Evolutionary conservation across 2,888 invertebrate species (phyloP).

Genomic region (Balanococcus diminutus): DNA sequence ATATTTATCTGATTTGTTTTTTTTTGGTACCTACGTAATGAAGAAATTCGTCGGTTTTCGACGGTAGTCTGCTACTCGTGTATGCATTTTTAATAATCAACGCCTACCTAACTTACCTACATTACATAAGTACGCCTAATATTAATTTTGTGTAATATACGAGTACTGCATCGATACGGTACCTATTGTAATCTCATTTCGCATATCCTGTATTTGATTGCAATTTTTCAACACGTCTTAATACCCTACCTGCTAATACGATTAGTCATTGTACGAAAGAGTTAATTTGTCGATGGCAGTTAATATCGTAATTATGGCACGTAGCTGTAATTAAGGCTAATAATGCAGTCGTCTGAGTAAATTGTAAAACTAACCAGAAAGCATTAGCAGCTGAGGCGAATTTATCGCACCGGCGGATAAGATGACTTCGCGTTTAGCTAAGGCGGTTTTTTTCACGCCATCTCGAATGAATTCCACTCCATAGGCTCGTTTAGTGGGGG

Average conservation of each 20-base stretch:
- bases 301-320: not conserved
- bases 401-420: constrained; percentile 88
- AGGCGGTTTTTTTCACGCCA: constrained; percentile 69
- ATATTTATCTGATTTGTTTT: not conserved
- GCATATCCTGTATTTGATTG: not conserved
- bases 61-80: too few species aligned
- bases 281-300: not conserved
- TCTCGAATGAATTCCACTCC: constrained; percentile 80
- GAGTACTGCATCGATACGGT: not conserved
- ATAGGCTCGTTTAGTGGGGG: constrained; percentile 72
- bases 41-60: not conserved
- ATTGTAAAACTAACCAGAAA: constrained; percentile 64
- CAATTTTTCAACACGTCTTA: not conserved
- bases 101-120: not conserved
- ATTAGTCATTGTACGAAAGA: not conserved
- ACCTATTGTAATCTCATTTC: not conserved
- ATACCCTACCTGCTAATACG: not conserved
- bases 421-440: constrained; percentile 81
- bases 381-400: constrained; percentile 88
- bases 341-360: not conserved
- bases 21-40: not conserved
- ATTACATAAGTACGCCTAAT: not conserved
- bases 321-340: constrained; percentile 8
- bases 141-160: not conserved
- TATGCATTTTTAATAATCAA: not conserved